Evolutionary conservation across 1,140 invertebrate species (phyloP), one percentile per base, ranked within the genome.

Genomic region (Polypedilum vanderplanki): DNA sequence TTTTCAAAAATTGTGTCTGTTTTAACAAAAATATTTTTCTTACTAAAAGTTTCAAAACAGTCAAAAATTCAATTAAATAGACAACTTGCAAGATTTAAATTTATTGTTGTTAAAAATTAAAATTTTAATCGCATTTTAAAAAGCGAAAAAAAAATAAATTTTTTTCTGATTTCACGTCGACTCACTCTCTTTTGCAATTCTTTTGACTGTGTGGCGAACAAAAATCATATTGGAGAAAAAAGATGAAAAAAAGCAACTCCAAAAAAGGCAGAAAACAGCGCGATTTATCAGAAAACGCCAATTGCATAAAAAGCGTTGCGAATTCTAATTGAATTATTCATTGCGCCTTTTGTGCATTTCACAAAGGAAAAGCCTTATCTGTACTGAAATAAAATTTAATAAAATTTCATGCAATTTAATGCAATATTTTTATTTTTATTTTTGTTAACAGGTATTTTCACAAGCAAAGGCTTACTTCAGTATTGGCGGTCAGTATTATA

Each of bases 391-490:
- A 33, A 33, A 33, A 33, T 33, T 33, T 33, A 33, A 33, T 33
- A 33, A 33, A 33, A 24, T 40, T 7, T 73, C 57, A 22, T 73
- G 24, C 24, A 65, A 67, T 20, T 41, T 22, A 64, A 40, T 33
- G 24, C 22, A 2, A 22, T 33, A 33, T 75, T 75, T 3, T 46
- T 3, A 9, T 40, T 46, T 33, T 40, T 73, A 65, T 75, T 76
- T 79, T 77, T 73, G 41, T 76, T 83, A 83, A 75, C 84, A 91
- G 90, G 86, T 90, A 40, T 93, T 93, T 80, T 85, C 86, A 3
- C 84, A 85, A 76, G 88, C 89, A 18, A 85, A 87, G 77, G 83
- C 93, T 3, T 92, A 86, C 83, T 94, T 95, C 82, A 93, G 92
- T 78, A 80, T 89, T 64, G 91, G 93, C 67, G 92, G 90, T 15